Conservation (phyloP, 2,888 invertebrate species). For the Philonicus albiceps region DNA sequence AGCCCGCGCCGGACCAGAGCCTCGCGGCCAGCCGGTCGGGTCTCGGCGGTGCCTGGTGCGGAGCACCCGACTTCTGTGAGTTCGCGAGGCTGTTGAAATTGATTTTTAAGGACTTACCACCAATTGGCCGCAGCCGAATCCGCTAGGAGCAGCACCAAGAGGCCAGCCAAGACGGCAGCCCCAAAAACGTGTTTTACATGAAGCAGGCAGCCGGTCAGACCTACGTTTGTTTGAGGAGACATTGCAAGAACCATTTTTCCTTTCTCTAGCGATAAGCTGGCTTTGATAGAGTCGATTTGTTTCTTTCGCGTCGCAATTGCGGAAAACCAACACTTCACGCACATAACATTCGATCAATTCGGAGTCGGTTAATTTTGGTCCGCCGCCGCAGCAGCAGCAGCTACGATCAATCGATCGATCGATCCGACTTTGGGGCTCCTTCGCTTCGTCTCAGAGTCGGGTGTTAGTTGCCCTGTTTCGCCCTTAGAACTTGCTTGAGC, state of each 20-base stretch:
- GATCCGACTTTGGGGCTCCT: neutral
- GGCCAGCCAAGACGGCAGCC: neutral
- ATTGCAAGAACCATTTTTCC: constrained; percentile 15
- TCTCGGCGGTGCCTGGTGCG: neutral
- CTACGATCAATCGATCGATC: neutral
- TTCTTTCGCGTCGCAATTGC: neutral
- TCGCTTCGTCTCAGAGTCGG: neutral
- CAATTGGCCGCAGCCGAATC: constrained; percentile 24
- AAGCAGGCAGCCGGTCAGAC: constrained; percentile 6
- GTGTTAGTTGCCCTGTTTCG: neutral
- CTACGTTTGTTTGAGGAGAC: constrained; percentile 13
- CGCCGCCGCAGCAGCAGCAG: neutral
- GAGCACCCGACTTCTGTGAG: neutral
- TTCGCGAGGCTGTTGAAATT: neutral
- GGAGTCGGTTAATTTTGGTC: neutral
- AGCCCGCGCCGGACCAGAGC: neutral
- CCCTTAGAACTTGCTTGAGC: neutral
- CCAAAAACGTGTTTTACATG: constrained; percentile 27
- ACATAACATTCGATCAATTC: neutral
- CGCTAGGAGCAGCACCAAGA: constrained; percentile 17
- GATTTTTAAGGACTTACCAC: constrained; percentile 34
- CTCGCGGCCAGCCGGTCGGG: neutral
- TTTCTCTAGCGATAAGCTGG: neutral
- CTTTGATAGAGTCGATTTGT: constrained; percentile 4
- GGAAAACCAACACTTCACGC: neutral